Conservation (phyloP, 2,113 vertebrate species). For the Entomyzon cyanotis region DNA sequence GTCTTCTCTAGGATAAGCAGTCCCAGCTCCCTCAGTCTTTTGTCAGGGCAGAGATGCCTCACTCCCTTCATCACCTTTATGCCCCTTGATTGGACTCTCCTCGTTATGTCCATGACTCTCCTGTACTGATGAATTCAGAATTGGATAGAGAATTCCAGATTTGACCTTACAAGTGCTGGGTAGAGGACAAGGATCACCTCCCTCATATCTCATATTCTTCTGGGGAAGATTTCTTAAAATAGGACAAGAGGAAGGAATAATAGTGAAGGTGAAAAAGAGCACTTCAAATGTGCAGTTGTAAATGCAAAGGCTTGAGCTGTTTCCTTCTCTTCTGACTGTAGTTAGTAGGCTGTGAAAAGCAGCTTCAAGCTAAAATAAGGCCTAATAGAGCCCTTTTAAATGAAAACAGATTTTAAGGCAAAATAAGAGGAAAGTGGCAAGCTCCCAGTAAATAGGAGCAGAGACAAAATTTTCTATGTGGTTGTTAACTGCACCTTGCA, state of each 20-base stretch:
- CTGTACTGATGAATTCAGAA: neutral
- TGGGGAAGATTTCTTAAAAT: neutral
- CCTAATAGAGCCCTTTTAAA: neutral
- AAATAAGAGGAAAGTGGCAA: neutral
- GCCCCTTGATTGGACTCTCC: neutral
- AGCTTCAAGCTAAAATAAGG: neutral
- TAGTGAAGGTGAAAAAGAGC: neutral
- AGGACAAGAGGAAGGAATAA: neutral
- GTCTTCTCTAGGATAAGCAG: neutral
- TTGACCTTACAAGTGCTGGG: neutral
- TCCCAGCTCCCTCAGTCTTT: neutral
- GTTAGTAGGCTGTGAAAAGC: neutral
- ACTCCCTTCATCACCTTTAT: neutral
- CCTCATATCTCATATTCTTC: neutral
- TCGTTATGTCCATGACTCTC: neutral
- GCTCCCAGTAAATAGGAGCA: neutral
- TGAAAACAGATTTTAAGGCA: neutral
- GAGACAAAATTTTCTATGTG: neutral
- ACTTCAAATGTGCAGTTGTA: neutral
- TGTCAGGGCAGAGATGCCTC: neutral
- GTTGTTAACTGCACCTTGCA: neutral
- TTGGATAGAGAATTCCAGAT: neutral
- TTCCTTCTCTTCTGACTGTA: neutral
- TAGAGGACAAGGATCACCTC: neutral
- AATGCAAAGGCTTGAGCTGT: neutral